A percentile compares a stretch with the other conserved stretches of the same genome.
Conservation (phyloP, 2,113 vertebrate species). For the Dipodomys merriami region DNA sequence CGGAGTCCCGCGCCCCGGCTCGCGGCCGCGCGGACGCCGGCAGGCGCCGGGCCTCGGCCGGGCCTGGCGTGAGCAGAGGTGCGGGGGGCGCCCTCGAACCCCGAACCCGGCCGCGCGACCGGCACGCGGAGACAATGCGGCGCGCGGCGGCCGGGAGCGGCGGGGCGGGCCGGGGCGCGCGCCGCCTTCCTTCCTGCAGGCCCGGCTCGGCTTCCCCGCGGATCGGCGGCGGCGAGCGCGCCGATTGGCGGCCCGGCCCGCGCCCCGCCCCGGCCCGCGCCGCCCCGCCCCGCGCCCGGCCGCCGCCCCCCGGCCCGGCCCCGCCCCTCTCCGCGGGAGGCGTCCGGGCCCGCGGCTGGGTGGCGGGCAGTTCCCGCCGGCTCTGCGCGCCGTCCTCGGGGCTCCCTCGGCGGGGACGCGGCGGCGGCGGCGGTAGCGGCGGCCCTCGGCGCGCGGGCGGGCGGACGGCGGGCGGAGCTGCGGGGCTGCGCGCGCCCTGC, state of each 20-base stretch:
- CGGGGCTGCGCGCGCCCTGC: conserved; percentile 58
- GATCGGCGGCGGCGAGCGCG: conserved; percentile 68
- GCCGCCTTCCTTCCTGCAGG: conserved; percentile 57
- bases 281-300: conserved; percentile 40
- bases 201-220: conserved; percentile 63
- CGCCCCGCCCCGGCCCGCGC: conserved; percentile 62
- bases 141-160: not conserved
- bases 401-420: conserved; percentile 42
- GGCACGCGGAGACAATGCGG: conserved; percentile 60
- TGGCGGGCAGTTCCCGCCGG: conserved; percentile 75
- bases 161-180: conserved; percentile 29
- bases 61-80: no score
- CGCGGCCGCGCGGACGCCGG: not conserved
- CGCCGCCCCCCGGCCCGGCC: conserved; percentile 53
- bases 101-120: not conserved
- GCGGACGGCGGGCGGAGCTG: conserved; percentile 66
- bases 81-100: not conserved
- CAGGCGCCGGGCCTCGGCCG: no score
- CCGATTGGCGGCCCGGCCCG: conserved; percentile 63
- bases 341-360: conserved; percentile 66
- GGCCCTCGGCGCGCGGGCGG: not conserved
- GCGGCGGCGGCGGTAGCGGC: conserved; percentile 4
- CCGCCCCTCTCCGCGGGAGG: conserved; percentile 72
- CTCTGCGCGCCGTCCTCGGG: conserved; percentile 52
- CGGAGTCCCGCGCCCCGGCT: no score